These are phyloP conservation scores for Bufo gargarizans DNA, from an alignment of 2,113 vertebrate genomes.

Conservation along the genomic window DNA sequence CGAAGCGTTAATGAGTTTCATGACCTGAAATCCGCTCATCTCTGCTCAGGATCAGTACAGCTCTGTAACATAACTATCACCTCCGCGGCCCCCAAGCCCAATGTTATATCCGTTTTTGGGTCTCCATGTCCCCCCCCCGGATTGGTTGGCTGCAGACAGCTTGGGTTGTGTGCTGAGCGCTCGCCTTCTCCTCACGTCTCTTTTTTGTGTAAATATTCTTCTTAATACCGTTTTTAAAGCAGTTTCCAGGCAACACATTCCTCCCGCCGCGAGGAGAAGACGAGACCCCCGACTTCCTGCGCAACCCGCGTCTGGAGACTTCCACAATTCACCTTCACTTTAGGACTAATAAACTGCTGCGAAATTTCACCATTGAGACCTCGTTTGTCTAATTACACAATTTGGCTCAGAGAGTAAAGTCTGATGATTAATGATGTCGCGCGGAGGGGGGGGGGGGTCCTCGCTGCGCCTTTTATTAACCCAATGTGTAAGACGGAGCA, in stretches of 20 bases:
- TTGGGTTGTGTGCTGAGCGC: not conserved
- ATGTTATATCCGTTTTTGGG: not conserved
- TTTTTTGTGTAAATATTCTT: not conserved
- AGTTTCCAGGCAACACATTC: constrained; percentile 16
- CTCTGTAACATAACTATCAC: no score
- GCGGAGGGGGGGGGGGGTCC: not conserved
- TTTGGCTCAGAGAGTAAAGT: constrained; percentile 50
- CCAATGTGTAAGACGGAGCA: not conserved
- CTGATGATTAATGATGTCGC: constrained; percentile 52
- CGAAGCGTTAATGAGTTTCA: no score
- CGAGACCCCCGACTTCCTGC: not conserved
- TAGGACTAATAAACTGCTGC: constrained; percentile 32
- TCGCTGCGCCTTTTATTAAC: constrained; percentile 12
- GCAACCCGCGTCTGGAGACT: not conserved
- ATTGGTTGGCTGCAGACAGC: not conserved
- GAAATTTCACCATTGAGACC: constrained; percentile 43
- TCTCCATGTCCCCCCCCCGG: not conserved
- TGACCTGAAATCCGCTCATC: no score
- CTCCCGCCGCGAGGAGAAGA: no score
- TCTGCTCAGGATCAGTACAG: not conserved
- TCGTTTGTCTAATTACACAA: constrained; percentile 52
- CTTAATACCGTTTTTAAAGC: not conserved
- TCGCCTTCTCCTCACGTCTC: not conserved
- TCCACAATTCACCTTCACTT: not conserved
- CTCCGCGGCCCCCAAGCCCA: not conserved